Evolutionary conservation across 2,797 vertebrate genomes (phyloP).

Genomic region (Menidia menidia): DNA sequence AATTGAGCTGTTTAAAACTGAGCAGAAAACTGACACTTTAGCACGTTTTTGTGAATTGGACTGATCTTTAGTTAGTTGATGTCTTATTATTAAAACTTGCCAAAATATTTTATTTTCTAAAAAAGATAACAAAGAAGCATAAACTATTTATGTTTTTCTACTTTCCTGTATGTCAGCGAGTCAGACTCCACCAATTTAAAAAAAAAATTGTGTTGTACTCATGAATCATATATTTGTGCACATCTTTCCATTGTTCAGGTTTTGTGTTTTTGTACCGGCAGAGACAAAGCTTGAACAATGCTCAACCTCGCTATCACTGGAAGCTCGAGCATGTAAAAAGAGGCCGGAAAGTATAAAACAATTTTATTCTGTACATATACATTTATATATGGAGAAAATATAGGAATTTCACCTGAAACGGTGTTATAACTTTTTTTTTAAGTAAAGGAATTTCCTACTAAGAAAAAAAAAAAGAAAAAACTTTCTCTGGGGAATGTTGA

Average conservation of each 20-base stretch:
- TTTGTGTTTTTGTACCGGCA: background rate
- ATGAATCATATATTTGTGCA: background rate
- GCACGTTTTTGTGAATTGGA: too few species aligned
- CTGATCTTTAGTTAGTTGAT: background rate
- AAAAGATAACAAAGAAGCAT: too few species aligned
- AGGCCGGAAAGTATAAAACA: too few species aligned
- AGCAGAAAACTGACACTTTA: too few species aligned
- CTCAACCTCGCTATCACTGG: background rate
- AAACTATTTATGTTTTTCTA: too few species aligned
- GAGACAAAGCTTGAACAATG: constrained; percentile 2
- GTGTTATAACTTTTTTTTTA: background rate
- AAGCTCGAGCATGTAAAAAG: background rate
- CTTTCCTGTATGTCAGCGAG: too few species aligned
- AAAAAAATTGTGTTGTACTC: background rate
- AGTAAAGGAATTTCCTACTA: background rate
- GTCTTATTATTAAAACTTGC: background rate
- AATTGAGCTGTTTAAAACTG: too few species aligned
- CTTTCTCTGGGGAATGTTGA: background rate
- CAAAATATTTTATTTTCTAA: too few species aligned
- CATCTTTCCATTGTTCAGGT: background rate
- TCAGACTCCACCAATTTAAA: background rate
- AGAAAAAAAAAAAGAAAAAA: background rate
- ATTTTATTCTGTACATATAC: too few species aligned
- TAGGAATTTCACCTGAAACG: constrained; percentile 1
- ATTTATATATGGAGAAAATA: background rate